These are phyloP conservation scores for Penaeus monodon DNA, from an alignment of 2,888 invertebrate genomes.

Conservation along the genomic window DNA sequence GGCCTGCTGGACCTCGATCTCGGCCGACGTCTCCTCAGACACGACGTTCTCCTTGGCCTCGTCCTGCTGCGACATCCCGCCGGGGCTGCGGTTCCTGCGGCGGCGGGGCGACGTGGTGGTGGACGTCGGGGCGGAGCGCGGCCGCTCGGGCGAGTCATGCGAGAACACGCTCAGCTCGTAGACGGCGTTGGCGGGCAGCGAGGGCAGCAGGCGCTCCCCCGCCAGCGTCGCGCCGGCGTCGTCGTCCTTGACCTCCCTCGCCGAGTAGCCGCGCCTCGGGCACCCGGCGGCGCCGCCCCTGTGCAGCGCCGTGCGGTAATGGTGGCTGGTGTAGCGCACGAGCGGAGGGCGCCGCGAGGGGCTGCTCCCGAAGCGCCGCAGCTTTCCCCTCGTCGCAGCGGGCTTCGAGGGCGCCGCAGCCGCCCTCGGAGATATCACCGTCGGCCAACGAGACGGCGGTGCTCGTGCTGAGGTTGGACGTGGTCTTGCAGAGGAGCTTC, in stretches of 20 bases:
- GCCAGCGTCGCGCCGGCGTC: not conserved
- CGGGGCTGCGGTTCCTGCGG: slow-evolving; percentile 58
- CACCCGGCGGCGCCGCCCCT: slow-evolving; percentile 23
- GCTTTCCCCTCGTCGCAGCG: slow-evolving; percentile 75
- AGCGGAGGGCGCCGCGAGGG: slow-evolving; percentile 76
- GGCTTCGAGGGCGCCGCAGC: slow-evolving; percentile 80
- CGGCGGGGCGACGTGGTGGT: slow-evolving; percentile 43
- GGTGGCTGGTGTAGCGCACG: slow-evolving; percentile 35
- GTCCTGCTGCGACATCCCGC: slow-evolving; percentile 70
- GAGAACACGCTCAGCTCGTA: slow-evolving; percentile 45
- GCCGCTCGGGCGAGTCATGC: not conserved
- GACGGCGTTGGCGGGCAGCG: slow-evolving; percentile 17
- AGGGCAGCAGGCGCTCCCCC: slow-evolving; percentile 16
- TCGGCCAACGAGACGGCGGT: slow-evolving; percentile 50
- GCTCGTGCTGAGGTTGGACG: slow-evolving; percentile 56
- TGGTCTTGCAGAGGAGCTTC: slow-evolving; percentile 56
- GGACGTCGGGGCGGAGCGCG: slow-evolving; percentile 39
- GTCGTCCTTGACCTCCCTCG: slow-evolving; percentile 15
- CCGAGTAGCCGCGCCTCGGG: slow-evolving; percentile 29
- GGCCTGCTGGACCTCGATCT: slow-evolving; percentile 68
- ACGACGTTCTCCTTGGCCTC: slow-evolving; percentile 78
- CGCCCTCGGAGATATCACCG: slow-evolving; percentile 36
- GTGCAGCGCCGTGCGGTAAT: slow-evolving; percentile 37
- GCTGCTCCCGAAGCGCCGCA: slow-evolving; percentile 86
- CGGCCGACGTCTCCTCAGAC: slow-evolving; percentile 78